Base-by-base conservation (phyloP, 2,113 vertebrate genomes). In the Desmodus rotundus region DNA sequence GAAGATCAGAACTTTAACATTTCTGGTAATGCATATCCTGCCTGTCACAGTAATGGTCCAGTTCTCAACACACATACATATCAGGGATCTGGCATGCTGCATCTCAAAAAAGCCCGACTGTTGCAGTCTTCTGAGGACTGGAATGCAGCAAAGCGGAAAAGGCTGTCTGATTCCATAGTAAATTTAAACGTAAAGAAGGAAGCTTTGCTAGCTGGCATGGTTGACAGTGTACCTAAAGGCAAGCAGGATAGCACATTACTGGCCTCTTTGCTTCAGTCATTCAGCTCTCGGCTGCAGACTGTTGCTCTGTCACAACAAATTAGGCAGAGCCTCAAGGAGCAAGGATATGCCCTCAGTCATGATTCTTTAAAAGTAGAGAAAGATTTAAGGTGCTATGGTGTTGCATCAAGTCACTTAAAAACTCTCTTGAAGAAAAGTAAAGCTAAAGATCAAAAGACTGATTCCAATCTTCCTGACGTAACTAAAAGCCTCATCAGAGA, bases 261-360 rank as follows among this genome's bases (percentile, higher is more conserved):
- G 97, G 99, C 99, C 89, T 99, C 99, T 97, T 97, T 99, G 98
- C 99, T 99, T 91, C 99, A 99, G 98, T 99, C 99, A 2, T 99
- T 99, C 98, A 99, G 99, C 98, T 99, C 99, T 31, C 98, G 99
- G 97, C 99, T 99, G 89, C 99, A 99, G 98, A 99, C 99, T 47
- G 99, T 99, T 97, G 99, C 99, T 85, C 98, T 99, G 98, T 99
- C 99, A 78, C 99, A 99, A 98, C 99, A 99, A 96, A 98, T 99
- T 96, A 99, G 97, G 93, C 99, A 99, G 98, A 99, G 98, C 97
- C 98, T 99, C 94, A 99, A 98, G 97, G 99, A 99, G 97, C 97
- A 99, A 98, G 98, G 98, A 28, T 98, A 99, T 93, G 98, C 98
- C 86, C 98, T 99, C 91, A 98, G 95, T 95, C 98, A 98, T 14